Evolutionary conservation across 2,888 invertebrate genomes (phyloP).

Genomic region (Trachelus tabidus): DNA sequence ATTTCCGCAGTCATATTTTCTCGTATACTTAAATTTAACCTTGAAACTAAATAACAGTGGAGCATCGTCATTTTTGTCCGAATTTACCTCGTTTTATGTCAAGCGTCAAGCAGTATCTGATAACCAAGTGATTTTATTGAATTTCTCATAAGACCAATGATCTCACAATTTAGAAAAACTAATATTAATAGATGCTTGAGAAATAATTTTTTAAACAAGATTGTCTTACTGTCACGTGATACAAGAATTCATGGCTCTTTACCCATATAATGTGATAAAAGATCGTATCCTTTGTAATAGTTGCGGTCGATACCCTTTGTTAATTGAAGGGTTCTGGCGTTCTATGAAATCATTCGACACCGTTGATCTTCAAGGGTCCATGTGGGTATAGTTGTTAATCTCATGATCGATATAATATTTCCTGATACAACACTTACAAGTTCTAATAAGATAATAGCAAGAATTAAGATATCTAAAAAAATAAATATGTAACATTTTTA

Average conservation of each 20-base stretch:
- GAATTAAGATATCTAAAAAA: too few relatives aligned
- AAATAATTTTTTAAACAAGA: neutral
- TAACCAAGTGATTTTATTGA: neutral
- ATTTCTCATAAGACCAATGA: neutral
- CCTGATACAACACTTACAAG: too few relatives aligned
- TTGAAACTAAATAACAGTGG: too few relatives aligned
- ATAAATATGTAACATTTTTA: too few relatives aligned
- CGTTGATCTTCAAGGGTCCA: neutral
- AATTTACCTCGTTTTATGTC: too few relatives aligned
- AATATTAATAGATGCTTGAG: neutral
- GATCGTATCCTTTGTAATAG: neutral
- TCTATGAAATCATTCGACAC: neutral
- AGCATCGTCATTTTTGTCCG: too few relatives aligned
- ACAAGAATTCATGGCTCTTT: neutral
- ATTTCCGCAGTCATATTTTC: too few relatives aligned
- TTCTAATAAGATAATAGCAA: too few relatives aligned
- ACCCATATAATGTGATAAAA: neutral
- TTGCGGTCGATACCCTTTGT: neutral
- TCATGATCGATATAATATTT: too few relatives aligned
- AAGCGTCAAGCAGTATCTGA: neutral
- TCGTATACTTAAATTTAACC: too few relatives aligned
- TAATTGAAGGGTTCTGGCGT: neutral
- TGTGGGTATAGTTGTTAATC: too few relatives aligned
- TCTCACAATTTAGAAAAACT: neutral
- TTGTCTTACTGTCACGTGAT: neutral